Percentiles rank a stretch among this genome's conserved stretches.
phyloP scores from a whole-genome alignment of 2,888 invertebrate species.

The Lycophotia porphyrea region DNA sequence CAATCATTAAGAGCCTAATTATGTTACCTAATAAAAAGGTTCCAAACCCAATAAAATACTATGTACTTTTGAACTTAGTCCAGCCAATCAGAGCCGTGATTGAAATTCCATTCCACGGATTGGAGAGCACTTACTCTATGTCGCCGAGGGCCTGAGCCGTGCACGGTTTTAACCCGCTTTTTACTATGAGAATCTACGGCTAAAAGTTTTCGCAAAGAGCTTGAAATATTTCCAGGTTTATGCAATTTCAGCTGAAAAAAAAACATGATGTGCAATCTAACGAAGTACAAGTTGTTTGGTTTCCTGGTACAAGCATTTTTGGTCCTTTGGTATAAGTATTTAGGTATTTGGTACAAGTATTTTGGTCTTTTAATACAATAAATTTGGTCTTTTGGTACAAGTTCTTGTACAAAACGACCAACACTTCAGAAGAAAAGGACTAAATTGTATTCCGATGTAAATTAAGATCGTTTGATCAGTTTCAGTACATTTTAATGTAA shows the following conservation, averaged over 20 bases:
- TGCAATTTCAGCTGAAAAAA: not conserved
- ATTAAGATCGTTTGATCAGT: not conserved
- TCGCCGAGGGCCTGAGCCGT: conserved; percentile 49
- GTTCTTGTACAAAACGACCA: not conserved
- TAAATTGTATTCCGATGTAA: not conserved
- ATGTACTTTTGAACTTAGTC: conserved; percentile 48
- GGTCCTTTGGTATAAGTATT: not conserved
- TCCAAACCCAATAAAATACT: conserved; percentile 28
- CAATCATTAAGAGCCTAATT: not conserved
- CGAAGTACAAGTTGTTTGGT: not conserved
- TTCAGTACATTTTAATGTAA: not conserved
- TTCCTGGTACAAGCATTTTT: not conserved
- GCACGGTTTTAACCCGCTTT: conserved; percentile 30
- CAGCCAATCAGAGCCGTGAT: conserved; percentile 67
- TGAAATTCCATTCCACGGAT: conserved; percentile 68
- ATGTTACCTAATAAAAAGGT: not conserved
- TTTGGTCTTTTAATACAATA: not conserved
- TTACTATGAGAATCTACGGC: conserved; percentile 13
- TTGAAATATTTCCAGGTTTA: conserved; percentile 12
- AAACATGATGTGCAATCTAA: not conserved
- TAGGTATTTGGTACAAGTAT: not conserved
- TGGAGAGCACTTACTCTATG: conserved; percentile 64
- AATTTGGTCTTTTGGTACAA: not conserved
- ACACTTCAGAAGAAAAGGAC: not conserved
- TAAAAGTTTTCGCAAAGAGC: conserved; percentile 15